A percentile compares a stretch with the other conserved stretches of the same genome.
Conservation (phyloP, 1,140 invertebrate species). For the Psilanteris sp. region DNA sequence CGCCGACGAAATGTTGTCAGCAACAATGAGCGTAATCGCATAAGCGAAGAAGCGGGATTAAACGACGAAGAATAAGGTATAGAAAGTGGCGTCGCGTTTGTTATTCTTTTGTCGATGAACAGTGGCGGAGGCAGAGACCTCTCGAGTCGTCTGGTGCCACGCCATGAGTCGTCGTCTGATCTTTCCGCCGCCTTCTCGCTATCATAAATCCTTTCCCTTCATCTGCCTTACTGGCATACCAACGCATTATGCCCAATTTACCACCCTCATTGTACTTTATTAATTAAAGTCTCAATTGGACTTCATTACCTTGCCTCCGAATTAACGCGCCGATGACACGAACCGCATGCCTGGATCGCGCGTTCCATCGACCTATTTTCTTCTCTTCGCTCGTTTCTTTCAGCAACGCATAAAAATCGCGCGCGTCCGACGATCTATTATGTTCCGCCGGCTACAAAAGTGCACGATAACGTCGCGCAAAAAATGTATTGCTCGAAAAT, state of each 20-base stretch:
- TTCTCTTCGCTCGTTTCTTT: neutral
- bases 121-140: slow-evolving; percentile 23
- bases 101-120: slow-evolving; percentile 41
- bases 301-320: slow-evolving; percentile 60
- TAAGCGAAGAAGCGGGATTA: slow-evolving; percentile 15
- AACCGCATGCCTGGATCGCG: slow-evolving; percentile 19
- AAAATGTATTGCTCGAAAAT: too few species aligned
- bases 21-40: slow-evolving; percentile 11
- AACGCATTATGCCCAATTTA: slow-evolving; percentile 65
- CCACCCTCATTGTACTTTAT: slow-evolving; percentile 64
- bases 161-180: slow-evolving; percentile 55
- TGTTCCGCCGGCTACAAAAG: too few species aligned
- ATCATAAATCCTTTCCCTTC: slow-evolving; percentile 59
- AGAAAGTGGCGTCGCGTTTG: slow-evolving; percentile 17
- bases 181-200: slow-evolving; percentile 60
- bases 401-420: neutral
- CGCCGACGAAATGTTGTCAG: slow-evolving; percentile 5
- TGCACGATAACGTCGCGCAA: too few species aligned
- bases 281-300: slow-evolving; percentile 64
- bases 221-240: slow-evolving; percentile 60
- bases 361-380: slow-evolving; percentile 34
- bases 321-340: slow-evolving; percentile 57
- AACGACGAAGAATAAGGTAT: slow-evolving; percentile 37
- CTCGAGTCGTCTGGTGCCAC: slow-evolving; percentile 32
- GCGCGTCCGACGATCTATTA: too few species aligned